phyloP scores from a whole-genome alignment of 2,888 invertebrate genomes.

The Amaurobius ferox region DNA sequence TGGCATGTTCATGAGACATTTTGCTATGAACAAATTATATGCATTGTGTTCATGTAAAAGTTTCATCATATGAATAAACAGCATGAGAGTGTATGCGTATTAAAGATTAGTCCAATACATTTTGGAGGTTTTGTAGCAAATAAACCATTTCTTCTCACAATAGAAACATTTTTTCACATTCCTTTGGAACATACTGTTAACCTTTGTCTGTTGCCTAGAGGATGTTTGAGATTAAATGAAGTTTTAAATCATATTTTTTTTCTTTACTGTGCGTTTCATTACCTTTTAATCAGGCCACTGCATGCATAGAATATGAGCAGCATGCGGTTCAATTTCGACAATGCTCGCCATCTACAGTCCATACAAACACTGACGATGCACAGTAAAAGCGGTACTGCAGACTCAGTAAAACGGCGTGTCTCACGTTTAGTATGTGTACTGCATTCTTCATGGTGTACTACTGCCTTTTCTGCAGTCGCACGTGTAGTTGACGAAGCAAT shows the following conservation, averaged over 20 bases:
- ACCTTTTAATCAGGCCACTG: too few relatives aligned
- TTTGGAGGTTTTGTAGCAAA: conserved; percentile 67
- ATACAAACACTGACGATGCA: too few relatives aligned
- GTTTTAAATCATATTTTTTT: conserved; percentile 1
- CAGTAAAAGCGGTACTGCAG: too few relatives aligned
- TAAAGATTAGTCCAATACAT: conserved; percentile 65
- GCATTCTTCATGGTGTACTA: too few relatives aligned
- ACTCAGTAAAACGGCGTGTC: too few relatives aligned
- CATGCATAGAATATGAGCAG: too few relatives aligned
- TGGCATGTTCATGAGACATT: conserved; percentile 42
- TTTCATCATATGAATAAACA: conserved; percentile 48
- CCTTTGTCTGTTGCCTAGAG: conserved; percentile 1
- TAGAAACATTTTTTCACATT: conserved; percentile 25
- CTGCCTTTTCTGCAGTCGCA: too few relatives aligned
- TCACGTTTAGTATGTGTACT: too few relatives aligned
- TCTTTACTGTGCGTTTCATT: too few relatives aligned
- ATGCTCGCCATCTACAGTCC: too few relatives aligned
- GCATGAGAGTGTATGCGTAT: conserved; percentile 63
- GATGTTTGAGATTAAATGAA: conserved; percentile 7
- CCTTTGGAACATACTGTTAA: conserved; percentile 1
- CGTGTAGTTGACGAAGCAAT: too few relatives aligned
- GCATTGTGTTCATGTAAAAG: conserved; percentile 61
- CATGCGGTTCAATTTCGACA: too few relatives aligned
- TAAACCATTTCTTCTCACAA: conserved; percentile 45
- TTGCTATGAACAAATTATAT: conserved; percentile 56